Evolutionary conservation across 2,888 invertebrate species (phyloP), one percentile per base, ranked within the genome.

Genomic region (Ormia ochracea): DNA sequence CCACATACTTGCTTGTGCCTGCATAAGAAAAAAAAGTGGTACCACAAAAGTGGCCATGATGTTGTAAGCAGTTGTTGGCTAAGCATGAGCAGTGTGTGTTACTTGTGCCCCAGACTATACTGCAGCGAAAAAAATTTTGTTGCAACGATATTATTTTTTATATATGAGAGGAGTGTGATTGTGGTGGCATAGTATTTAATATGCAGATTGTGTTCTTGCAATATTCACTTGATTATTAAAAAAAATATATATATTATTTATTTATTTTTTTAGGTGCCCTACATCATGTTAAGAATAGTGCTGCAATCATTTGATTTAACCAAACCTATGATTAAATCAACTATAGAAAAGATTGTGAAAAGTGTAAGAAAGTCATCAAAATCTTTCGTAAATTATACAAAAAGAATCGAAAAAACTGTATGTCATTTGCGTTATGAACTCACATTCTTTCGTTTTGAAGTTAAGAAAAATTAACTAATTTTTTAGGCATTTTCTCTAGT

Each of bases 151-250:
- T 45, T 31, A 7, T 54, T 43, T 56, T n/a, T n/a, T n/a, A n/a
- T n/a, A 7, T 56, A 17, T 45, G 38, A 26, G 26, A 12, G 26
- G 7, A 19, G 38, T 14, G 26, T 26, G 14, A 28, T 14, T 28
- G 50, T 70, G 50, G 36, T 50, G 21, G 31, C 14, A n/a, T n/a
- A 28, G 21, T 66, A 31, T 50, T 74, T 74, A 74, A 58, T 74
- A 74, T 74, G 74, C 74, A 74, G 74, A 74, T 74, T 74, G 74
- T 48, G 74, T 74, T 74, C 58, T 48, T 33, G 56, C 45, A 54
- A 63, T 63, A 63, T 73, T 45, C 54, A 66, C 14, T 66, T 17
- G 65, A 74, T 66, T 70, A 50, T 70, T 41, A 59, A 54, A 19
- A 21, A n/a, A n/a, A n/a, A n/a, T n/a, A n/a, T n/a, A 7, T 12